Conservation (phyloP, 64 coral and sea anemone genomes). For the Montipora capricornis region DNA sequence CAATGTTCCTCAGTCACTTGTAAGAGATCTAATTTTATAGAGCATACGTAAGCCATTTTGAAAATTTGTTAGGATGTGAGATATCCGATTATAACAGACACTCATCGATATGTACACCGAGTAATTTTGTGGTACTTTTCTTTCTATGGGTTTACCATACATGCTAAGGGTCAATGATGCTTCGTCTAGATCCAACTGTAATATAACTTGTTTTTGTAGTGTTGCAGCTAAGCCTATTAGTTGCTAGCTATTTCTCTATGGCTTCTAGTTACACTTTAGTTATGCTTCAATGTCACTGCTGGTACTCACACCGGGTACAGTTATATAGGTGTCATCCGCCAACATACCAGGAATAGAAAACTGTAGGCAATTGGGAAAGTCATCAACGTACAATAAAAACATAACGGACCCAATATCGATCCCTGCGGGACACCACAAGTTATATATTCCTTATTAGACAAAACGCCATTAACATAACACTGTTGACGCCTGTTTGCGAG, state of each 20-base stretch:
- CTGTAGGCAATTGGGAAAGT: too few species aligned
- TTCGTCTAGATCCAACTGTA: constrained; percentile 4
- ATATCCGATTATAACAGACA: not conserved
- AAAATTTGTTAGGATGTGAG: not conserved
- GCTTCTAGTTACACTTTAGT: not conserved
- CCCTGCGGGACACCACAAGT: not conserved
- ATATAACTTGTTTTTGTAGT: not conserved
- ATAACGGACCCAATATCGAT: not conserved
- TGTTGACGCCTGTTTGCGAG: too few species aligned
- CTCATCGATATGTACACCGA: not conserved
- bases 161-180: not conserved
- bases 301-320: too few species aligned
- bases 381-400: not conserved
- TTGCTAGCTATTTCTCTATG: not conserved
- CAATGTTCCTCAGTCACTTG: not conserved
- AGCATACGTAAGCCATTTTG: not conserved
- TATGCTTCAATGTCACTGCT: not conserved
- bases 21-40: too few species aligned
- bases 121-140: not conserved
- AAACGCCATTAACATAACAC: not conserved
- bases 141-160: constrained; percentile 13
- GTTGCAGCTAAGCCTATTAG: too few species aligned
- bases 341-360: constrained; percentile 12
- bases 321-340: not conserved
- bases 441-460: constrained; percentile 10